These are phyloP conservation scores for Podabrus alpinus DNA, from an alignment of 2,888 invertebrate species.

Conservation along the genomic window DNA sequence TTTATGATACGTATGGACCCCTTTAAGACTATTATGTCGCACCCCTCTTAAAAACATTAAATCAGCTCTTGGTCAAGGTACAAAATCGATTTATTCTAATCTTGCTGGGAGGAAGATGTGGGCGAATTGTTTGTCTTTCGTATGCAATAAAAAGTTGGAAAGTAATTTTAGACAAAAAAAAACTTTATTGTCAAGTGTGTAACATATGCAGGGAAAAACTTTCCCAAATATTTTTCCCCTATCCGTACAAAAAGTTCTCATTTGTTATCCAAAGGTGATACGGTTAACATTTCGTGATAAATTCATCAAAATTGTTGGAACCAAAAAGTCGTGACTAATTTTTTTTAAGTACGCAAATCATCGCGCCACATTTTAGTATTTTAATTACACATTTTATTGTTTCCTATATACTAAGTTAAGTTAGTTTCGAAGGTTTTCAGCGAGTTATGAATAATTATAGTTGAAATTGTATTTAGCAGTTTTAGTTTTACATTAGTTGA, in stretches of 20 bases:
- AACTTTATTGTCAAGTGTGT: slow-evolving; percentile 1
- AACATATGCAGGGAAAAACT: background rate
- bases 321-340: background rate
- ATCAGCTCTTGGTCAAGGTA: slow-evolving; percentile 9
- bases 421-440: background rate
- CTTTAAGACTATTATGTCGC: background rate
- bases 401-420: background rate
- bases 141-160: background rate
- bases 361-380: background rate
- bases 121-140: slow-evolving; percentile 3
- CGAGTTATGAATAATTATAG: background rate
- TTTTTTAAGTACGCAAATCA: background rate
- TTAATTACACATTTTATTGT: slow-evolving; percentile 2
- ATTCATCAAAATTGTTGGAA: background rate
- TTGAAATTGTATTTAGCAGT: background rate
- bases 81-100: slow-evolving; percentile 15
- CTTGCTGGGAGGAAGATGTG: background rate
- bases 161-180: slow-evolving; percentile 2
- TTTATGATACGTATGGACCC: background rate
- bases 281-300: background rate
- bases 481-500: background rate
- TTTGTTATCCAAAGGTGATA: background rate
- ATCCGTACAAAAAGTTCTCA: background rate
- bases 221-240: background rate
- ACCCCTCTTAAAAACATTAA: slow-evolving; percentile 7